Evolutionary conservation across 1,140 invertebrate species (phyloP).

Genomic region (Venustaconcha ellipsiformis): DNA sequence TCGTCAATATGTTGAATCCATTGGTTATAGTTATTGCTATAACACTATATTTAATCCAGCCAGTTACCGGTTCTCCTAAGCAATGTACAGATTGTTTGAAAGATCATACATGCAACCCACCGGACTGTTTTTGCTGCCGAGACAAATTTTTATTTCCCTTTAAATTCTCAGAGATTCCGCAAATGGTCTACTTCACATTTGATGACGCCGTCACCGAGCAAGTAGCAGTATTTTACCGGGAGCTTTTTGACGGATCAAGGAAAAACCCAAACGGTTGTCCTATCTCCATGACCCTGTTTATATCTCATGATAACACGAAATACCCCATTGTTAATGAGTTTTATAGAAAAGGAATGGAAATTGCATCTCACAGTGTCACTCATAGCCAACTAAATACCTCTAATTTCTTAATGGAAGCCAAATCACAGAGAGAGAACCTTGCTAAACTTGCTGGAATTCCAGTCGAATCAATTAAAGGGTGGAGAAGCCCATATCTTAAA

Average conservation of each 20-base stretch:
- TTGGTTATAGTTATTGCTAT: too few species aligned
- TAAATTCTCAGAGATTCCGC: conserved; percentile 42
- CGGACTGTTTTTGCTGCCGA: conserved; percentile 29
- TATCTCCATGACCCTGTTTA: conserved; percentile 83
- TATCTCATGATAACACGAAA: conserved; percentile 85
- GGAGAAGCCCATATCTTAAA: conserved; percentile 53
- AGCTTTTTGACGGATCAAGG: conserved; percentile 66
- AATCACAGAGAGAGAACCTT: conserved; percentile 42
- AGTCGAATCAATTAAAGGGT: conserved; percentile 43
- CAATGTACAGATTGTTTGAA: conserved; percentile 15
- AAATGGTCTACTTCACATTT: conserved; percentile 60
- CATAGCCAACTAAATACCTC: conserved; percentile 47
- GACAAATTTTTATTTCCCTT: conserved; percentile 13
- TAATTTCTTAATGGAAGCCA: conserved; percentile 41
- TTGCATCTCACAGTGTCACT: conserved; percentile 86
- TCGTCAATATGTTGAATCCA: too few species aligned
- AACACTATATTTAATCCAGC: too few species aligned
- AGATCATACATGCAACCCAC: conserved; percentile 13
- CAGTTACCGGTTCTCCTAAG: too few species aligned
- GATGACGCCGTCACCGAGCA: conserved; percentile 56
- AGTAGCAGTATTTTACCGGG: conserved; percentile 41
- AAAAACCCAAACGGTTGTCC: conserved; percentile 88
- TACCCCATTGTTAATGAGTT: conserved; percentile 85
- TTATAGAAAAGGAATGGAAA: conserved; percentile 88
- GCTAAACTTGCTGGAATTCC: conserved; percentile 43